Evolutionary conservation across 1,140 invertebrate genomes (phyloP), one percentile per base, ranked within the genome.

Genomic region (Catajapyx aquilonaris): DNA sequence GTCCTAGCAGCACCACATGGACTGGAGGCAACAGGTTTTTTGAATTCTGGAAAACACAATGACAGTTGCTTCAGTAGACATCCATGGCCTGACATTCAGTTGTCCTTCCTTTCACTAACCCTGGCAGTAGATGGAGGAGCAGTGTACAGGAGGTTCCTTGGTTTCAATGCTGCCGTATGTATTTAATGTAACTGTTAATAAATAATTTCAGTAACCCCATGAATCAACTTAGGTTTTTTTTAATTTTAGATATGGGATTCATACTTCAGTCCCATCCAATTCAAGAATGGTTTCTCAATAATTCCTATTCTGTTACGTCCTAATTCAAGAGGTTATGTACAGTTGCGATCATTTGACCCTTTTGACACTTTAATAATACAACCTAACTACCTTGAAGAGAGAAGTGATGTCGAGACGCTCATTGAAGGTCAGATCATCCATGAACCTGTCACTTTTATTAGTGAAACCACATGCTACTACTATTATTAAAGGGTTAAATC

Each of bases 321-420:
- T 2, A 47, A 48, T 35, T 59, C 57, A 5, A 52, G 52, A 19
- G 75, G 74, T n/a, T 50, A 51, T 34, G 37, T 78, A 5, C 57
- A 60, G 44, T 51, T 78, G 10, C 60, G 55, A 37, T 54, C 57
- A 37, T 55, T 45, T 21, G 61, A 79, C 55, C 75, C 75, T 3
- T 60, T 62, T 16, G 61, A 66, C 38, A 61, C 65, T 46, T 78
- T 78, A 0, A 45, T 64, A 7, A 65, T 81, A 38, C 60, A 72
- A 48, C 65, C 71, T 2, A 73, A 72, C 42, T 73, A 70, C 51
- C 57, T 75, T 9, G 57, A 56, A 1, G 57, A 67, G 41, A 47
- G 48, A 4, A 53, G 54, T 16, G 64, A 67, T 30, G 44, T 57
- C n/a, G 34, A 52, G 25, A 52, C 59, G 13, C 9, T 66, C 11